A percentile compares a stretch with the other conserved stretches of the same genome.
These are phyloP conservation scores for Probaryconus sp. DNA, from an alignment of 1,140 invertebrate species.

Conservation along the genomic window DNA sequence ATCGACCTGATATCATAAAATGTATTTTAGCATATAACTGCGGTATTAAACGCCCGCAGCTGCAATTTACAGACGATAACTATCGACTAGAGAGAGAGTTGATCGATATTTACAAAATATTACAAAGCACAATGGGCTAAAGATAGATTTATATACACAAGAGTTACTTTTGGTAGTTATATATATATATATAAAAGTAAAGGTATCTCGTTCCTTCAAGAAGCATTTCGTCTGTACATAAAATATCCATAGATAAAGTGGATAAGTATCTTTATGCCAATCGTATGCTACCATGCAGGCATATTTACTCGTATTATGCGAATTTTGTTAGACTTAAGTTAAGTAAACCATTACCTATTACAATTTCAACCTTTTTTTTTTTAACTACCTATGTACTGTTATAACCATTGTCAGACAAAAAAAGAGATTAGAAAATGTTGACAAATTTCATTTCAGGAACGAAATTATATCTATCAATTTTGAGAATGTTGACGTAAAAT, in stretches of 20 bases:
- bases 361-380: no score
- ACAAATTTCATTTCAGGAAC: conserved; percentile 12
- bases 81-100: no score
- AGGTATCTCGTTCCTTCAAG: no score
- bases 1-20: conserved; percentile 19
- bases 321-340: conserved; percentile 26
- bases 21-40: conserved; percentile 34
- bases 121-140: not conserved
- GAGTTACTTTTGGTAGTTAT: not conserved
- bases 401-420: no score
- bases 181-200: no score
- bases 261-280: conserved; percentile 19
- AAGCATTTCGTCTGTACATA: conserved; percentile 2
- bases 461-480: conserved; percentile 2
- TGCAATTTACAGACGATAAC: no score
- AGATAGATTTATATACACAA: no score
- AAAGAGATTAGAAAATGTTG: conserved; percentile 5
- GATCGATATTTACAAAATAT: not conserved
- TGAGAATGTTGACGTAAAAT: no score
- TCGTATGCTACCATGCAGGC: conserved; percentile 38
- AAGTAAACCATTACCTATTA: conserved; percentile 6
- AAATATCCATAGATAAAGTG: conserved; percentile 4
- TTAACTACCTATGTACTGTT: no score
- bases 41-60: not conserved
- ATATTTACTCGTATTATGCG: conserved; percentile 16